Conservation (phyloP, 2,888 invertebrate genomes). For the Ophioninae sp. region DNA sequence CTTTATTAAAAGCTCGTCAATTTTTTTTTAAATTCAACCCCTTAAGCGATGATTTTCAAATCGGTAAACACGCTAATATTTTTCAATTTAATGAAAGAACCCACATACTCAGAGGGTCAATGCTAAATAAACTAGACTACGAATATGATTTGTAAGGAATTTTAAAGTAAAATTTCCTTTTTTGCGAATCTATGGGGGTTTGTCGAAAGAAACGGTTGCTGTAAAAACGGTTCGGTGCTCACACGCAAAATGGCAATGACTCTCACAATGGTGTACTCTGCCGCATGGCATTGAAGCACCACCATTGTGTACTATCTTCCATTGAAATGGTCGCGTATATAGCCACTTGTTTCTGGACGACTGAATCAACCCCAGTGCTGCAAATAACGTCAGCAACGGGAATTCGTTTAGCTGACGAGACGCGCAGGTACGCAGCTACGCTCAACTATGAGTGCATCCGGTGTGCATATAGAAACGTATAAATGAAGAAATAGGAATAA, state of each 20-base stretch:
- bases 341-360: not conserved
- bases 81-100: too few species aligned
- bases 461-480: not conserved
- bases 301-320: not conserved
- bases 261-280: not conserved
- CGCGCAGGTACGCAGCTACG: not conserved
- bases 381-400: not conserved
- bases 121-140: too few species aligned
- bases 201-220: not conserved
- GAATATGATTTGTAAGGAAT: too few species aligned
- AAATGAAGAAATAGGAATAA: not conserved
- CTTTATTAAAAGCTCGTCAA: not conserved
- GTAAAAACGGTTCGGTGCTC: not conserved
- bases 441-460: not conserved
- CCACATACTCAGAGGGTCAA: too few species aligned
- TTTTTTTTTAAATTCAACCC: too few species aligned
- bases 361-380: not conserved
- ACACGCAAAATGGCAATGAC: not conserved
- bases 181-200: not conserved
- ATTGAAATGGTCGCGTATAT: not conserved
- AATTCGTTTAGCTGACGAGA: not conserved
- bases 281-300: not conserved
- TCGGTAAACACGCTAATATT: too few species aligned
- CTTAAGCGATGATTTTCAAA: too few species aligned
- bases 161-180: too few species aligned